Evolutionary conservation across 2,113 vertebrate species (phyloP), one percentile per base, ranked within the genome.

Genomic region (Gadus chalcogrammus): DNA sequence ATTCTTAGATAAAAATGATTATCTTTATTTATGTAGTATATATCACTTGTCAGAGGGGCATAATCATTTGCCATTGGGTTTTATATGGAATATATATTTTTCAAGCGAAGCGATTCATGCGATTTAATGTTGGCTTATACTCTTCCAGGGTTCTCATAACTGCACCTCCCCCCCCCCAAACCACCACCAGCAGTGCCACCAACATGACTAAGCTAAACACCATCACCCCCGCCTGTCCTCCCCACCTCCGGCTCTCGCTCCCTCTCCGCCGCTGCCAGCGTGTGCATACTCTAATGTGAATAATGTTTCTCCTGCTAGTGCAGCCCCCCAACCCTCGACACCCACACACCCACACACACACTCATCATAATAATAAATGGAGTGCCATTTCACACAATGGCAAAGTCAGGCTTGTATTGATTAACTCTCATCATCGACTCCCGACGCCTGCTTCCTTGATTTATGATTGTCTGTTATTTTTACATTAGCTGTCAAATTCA

Each of bases 401-500:
- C 93, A 90, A 93, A 94, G 94, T 95, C 93, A 94, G 93, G 92
- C 90, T 89, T 84, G 93, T 95, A 96, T 96, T 94, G 95, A 96
- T 96, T 95, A 96, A 93, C 94, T 95, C 93, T 96, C 94, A 94
- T 94, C 94, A 93, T 89, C 88, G 92, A 93, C 91, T 94, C 93
- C 88, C 92, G 84, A 93, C 91, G 91, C 93, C 93, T 89, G 91
- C 92, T 94, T 94, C 92, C 88, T 91, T 95, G 94, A 95, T 94
- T 88, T 94, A 96, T 93, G 91, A 94, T 93, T 92, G 88, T 92
- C 93, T 94, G 92, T 95, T 94, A 94, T 94, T 96, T 94, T 95
- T 95, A 94, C 94, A 95, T 95, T 94, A 94, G 90, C 93, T 91
- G 92, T 95, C 94, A 95, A 94, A 95, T 96, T 93, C 92, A 94